Evolutionary conservation across 2,797 vertebrate genomes (phyloP).

Genomic region (Danio albolineatus): DNA sequence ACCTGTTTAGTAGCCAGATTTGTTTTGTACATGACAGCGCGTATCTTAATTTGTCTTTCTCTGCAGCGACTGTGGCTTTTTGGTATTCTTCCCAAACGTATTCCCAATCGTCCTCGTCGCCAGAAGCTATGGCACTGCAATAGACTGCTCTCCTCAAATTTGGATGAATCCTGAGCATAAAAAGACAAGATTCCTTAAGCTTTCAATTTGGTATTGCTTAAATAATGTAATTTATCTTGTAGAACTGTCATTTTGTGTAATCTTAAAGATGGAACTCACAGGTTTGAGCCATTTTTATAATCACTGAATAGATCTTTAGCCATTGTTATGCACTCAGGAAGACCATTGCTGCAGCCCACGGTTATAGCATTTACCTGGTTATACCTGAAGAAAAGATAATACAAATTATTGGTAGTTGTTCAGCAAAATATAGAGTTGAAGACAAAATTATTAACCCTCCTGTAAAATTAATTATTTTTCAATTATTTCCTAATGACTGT

Average conservation of each 20-base stretch:
- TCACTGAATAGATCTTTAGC: constrained; percentile 59
- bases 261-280: constrained; percentile 32
- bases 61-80: constrained; percentile 68
- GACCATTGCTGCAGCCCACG: constrained; percentile 72
- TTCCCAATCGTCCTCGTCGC: constrained; percentile 83
- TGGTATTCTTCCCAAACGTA: constrained; percentile 83
- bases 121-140: constrained; percentile 86
- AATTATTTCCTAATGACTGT: too few species aligned
- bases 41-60: constrained; percentile 81
- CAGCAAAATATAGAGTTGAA: background rate
- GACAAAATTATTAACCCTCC: too few species aligned
- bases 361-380: constrained; percentile 71
- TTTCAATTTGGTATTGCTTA: background rate
- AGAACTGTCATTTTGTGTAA: background rate
- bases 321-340: constrained; percentile 70
- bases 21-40: constrained; percentile 86
- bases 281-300: constrained; percentile 64
- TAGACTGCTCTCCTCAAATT: constrained; percentile 87
- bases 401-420: background rate
- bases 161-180: constrained; percentile 77
- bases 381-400: constrained; percentile 64
- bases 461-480: too few species aligned
- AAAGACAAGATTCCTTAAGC: background rate
- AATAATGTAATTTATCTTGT: background rate
- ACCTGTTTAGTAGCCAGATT: constrained; percentile 92